Evolutionary conservation across 2,113 vertebrate species (phyloP).

Genomic region (Datnioides undecimradiatus): DNA sequence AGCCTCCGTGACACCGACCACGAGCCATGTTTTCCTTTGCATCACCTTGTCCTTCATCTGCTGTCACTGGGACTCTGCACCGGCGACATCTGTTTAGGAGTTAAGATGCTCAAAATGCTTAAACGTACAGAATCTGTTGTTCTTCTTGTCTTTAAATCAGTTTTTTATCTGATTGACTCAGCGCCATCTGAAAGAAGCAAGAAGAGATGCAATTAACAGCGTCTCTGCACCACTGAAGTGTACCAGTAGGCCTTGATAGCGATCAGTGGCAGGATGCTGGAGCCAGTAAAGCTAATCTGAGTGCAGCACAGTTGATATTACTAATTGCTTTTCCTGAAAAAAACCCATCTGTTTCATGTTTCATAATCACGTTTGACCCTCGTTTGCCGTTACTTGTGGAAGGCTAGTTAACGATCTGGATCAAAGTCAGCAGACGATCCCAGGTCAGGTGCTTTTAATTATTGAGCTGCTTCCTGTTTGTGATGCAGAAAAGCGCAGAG

Average conservation of each 20-base stretch:
- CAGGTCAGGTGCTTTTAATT: not conserved
- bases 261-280: not conserved
- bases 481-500: constrained; percentile 19
- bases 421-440: not conserved
- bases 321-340: not conserved
- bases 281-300: not conserved
- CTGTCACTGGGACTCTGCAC: not conserved
- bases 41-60: too few species aligned
- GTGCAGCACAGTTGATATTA: not conserved
- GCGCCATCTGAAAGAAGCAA: not conserved
- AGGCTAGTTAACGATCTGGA: not conserved
- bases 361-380: not conserved
- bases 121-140: not conserved
- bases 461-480: constrained; percentile 30
- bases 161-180: not conserved
- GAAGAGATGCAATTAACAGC: not conserved
- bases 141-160: not conserved
- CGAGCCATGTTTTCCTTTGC: too few species aligned
- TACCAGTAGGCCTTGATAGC: not conserved
- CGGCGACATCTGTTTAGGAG: too few species aligned
- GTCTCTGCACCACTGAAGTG: not conserved
- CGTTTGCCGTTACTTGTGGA: not conserved
- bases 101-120: too few species aligned
- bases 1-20: too few species aligned
- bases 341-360: not conserved